Percentiles rank a stretch among this genome's conserved stretches.
Evolutionary conservation across 2,888 invertebrate genomes (phyloP).

Genomic region (Cheilosia impressa): DNA sequence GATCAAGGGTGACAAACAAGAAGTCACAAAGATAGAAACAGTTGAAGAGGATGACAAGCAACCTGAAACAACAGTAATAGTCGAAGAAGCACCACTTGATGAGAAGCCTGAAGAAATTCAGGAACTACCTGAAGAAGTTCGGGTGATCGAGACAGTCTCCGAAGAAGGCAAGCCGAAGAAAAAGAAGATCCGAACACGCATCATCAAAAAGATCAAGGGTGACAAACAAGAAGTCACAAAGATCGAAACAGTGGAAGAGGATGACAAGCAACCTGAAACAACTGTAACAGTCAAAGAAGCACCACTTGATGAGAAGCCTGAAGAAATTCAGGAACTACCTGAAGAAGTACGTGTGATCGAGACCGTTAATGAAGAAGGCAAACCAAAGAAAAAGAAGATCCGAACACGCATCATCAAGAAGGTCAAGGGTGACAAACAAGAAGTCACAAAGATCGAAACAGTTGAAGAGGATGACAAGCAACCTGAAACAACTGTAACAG

Average conservation of each 20-base stretch:
- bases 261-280: slow-evolving; percentile 48
- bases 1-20: slow-evolving; percentile 50
- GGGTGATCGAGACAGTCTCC: slow-evolving; percentile 7
- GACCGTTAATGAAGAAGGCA: slow-evolving; percentile 28
- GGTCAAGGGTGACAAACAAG: slow-evolving; percentile 46
- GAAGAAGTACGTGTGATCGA: slow-evolving; percentile 40
- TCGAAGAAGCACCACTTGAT: slow-evolving; percentile 39
- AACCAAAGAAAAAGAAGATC: slow-evolving; percentile 43
- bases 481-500: slow-evolving; percentile 48
- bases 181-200: slow-evolving; percentile 47
- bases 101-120: slow-evolving; percentile 28
- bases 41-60: slow-evolving; percentile 51
- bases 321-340: slow-evolving; percentile 28
- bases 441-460: slow-evolving; percentile 57
- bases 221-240: slow-evolving; percentile 59
- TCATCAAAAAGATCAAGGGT: slow-evolving; percentile 54
- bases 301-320: slow-evolving; percentile 43
- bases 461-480: slow-evolving; percentile 50
- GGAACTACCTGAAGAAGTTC: slow-evolving; percentile 42
- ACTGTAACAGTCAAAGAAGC: slow-evolving; percentile 48
- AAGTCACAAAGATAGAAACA: slow-evolving; percentile 55
- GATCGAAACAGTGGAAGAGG: slow-evolving; percentile 53
- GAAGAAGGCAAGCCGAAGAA: slow-evolving; percentile 52
- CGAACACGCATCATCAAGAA: slow-evolving; percentile 47
- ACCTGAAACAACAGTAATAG: slow-evolving; percentile 45